Evolutionary conservation across 2,888 invertebrate genomes (phyloP).

Genomic region (Tachina fera): DNA sequence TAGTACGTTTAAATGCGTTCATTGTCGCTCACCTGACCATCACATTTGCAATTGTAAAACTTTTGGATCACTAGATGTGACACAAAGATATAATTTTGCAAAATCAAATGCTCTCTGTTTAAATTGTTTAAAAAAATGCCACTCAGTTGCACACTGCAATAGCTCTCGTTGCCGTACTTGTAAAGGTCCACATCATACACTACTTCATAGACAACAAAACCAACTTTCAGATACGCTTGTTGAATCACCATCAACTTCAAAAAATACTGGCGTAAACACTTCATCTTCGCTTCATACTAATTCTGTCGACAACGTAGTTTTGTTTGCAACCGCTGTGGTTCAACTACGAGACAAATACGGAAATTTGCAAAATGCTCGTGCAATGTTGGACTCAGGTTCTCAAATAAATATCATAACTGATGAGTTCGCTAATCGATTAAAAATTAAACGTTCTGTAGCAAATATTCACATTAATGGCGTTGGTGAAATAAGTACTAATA

Average conservation of each 20-base stretch:
- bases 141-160: constrained; percentile 3
- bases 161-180: not conserved
- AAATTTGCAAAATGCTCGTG: constrained; percentile 12
- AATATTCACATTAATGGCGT: not conserved
- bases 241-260: too few relatives aligned
- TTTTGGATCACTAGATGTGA: not conserved
- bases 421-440: constrained; percentile 4
- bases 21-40: too few relatives aligned
- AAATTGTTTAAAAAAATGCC: constrained; percentile 21
- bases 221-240: too few relatives aligned
- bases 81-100: constrained; percentile 20
- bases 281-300: not conserved
- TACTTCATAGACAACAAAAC: constrained; percentile 14
- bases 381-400: constrained; percentile 17
- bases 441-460: not conserved
- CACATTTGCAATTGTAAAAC: not conserved
- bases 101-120: constrained; percentile 20
- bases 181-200: not conserved
- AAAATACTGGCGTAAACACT: too few relatives aligned
- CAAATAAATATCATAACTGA: constrained; percentile 24
- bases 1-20: too few relatives aligned
- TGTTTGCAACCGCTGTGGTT: constrained; percentile 32
- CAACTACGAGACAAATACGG: constrained; percentile 6
- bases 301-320: constrained; percentile 1
- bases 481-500: constrained; percentile 4